phyloP scores from a whole-genome alignment of 2,113 vertebrate species.

The Corydoras sp. region DNA sequence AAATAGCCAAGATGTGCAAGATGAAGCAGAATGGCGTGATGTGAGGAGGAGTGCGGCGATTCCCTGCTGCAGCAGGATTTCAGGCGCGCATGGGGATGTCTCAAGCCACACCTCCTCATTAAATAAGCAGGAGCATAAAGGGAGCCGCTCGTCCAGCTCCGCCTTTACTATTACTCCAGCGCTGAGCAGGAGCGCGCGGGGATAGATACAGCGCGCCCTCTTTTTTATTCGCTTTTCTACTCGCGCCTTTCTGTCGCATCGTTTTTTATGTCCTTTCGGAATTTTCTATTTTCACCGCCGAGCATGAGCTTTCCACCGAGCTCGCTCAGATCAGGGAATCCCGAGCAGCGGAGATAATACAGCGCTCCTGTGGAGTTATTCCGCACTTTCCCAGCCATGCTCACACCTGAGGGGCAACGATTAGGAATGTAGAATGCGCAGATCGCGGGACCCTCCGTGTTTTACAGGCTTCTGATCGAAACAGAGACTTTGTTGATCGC shows the following conservation, averaged over 20 bases:
- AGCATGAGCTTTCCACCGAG: not conserved
- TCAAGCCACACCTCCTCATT: slow-evolving; percentile 52
- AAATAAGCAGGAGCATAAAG: slow-evolving; percentile 44
- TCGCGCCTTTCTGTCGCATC: not conserved
- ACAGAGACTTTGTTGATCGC: slow-evolving; percentile 6
- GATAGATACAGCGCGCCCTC: not conserved
- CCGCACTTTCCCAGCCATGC: slow-evolving; percentile 28
- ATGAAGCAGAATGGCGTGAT: not conserved
- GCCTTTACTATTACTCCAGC: slow-evolving; percentile 8
- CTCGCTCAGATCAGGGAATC: slow-evolving; percentile 15
- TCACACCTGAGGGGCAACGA: slow-evolving; percentile 45
- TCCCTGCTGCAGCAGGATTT: slow-evolving; percentile 42
- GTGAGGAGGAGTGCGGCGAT: slow-evolving; percentile 4
- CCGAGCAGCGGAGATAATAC: slow-evolving; percentile 30
- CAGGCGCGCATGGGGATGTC: slow-evolving; percentile 49
- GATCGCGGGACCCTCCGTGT: slow-evolving; percentile 38
- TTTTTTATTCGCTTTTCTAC: slow-evolving; percentile 26
- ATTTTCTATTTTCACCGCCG: not conserved
- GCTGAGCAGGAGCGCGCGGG: slow-evolving; percentile 28
- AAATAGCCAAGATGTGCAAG: not conserved
- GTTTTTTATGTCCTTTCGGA: slow-evolving; percentile 12
- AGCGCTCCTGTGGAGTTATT: slow-evolving; percentile 54
- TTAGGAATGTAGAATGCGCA: slow-evolving; percentile 48
- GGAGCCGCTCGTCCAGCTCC: slow-evolving; percentile 29
- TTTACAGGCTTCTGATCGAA: slow-evolving; percentile 36